A percentile compares a stretch with the other conserved stretches of the same genome.
phyloP scores from a whole-genome alignment of 1,140 invertebrate species.

The Scaptomyza graminum region DNA sequence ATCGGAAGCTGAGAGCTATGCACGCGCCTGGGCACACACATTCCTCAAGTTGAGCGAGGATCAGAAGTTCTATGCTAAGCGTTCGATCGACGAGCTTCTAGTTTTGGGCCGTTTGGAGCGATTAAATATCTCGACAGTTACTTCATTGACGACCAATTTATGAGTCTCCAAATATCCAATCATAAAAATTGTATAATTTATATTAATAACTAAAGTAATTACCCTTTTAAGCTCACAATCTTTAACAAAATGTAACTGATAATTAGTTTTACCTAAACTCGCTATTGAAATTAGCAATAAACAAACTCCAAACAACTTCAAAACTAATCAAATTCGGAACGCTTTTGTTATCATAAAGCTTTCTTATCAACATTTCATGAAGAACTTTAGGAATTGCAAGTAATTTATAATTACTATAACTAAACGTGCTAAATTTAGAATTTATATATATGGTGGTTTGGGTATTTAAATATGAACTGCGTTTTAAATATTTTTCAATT shows the following conservation, averaged over 20 bases:
- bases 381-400: background rate
- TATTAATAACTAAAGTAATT: background rate
- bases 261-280: background rate
- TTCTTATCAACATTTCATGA: background rate
- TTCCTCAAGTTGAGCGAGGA: slow-evolving; percentile 66
- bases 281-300: background rate
- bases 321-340: background rate
- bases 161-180: slow-evolving; percentile 24
- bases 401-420: too few species aligned
- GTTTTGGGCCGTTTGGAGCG: slow-evolving; percentile 60
- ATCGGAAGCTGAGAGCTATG: slow-evolving; percentile 67
- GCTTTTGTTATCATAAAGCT: background rate
- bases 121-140: slow-evolving; percentile 64
- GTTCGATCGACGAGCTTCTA: slow-evolving; percentile 67
- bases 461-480: background rate
- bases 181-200: slow-evolving; percentile 5
- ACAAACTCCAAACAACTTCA: background rate
- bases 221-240: background rate
- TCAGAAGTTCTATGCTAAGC: slow-evolving; percentile 72
- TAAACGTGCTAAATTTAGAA: background rate
- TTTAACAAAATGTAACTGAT: background rate
- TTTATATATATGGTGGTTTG: too few species aligned
- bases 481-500: slow-evolving; percentile 70
- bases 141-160: slow-evolving; percentile 61
- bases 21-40: slow-evolving; percentile 67